Conservation (phyloP, 1,140 invertebrate species). For the Phenacoccus solenopsis region DNA sequence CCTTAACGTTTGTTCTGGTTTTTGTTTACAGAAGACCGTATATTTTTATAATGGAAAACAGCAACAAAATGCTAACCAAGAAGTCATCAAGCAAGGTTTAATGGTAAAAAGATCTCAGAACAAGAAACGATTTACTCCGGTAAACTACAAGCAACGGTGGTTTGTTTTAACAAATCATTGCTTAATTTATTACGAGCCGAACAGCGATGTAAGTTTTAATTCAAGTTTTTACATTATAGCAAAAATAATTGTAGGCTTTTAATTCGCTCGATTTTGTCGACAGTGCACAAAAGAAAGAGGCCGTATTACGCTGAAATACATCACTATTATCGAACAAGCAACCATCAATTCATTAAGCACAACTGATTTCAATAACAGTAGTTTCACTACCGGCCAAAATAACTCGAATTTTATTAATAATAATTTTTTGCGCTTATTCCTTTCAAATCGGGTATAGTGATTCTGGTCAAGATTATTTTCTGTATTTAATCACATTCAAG, state of each 20-base stretch:
- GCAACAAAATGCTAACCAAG: conserved; percentile 20
- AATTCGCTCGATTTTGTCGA: not conserved
- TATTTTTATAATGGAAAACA: conserved; percentile 10
- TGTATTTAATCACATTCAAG: conserved; percentile 59
- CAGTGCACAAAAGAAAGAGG: conserved; percentile 68
- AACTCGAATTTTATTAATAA: conserved; percentile 17
- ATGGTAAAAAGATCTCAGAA: conserved; percentile 79
- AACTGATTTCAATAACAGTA: conserved; percentile 13
- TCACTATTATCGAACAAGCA: conserved; percentile 62
- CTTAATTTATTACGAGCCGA: conserved; percentile 66
- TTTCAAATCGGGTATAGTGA: conserved; percentile 64
- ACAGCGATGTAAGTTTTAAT: conserved; percentile 52
- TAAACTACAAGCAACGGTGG: conserved; percentile 75
- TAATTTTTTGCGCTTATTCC: conserved; percentile 38
- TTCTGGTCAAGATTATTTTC: conserved; percentile 50
- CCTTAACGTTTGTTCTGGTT: too few species aligned
- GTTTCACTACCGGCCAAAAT: conserved; percentile 16
- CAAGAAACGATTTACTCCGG: conserved; percentile 68
- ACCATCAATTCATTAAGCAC: conserved; percentile 20
- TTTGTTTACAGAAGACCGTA: not conserved
- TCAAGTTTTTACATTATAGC: not conserved
- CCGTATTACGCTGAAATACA: conserved; percentile 52
- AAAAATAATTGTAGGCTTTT: not conserved
- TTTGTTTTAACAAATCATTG: conserved; percentile 59
- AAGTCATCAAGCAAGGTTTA: conserved; percentile 45